These are phyloP conservation scores for Gavia stellata DNA, from an alignment of 2,113 vertebrate species.

Conservation along the genomic window DNA sequence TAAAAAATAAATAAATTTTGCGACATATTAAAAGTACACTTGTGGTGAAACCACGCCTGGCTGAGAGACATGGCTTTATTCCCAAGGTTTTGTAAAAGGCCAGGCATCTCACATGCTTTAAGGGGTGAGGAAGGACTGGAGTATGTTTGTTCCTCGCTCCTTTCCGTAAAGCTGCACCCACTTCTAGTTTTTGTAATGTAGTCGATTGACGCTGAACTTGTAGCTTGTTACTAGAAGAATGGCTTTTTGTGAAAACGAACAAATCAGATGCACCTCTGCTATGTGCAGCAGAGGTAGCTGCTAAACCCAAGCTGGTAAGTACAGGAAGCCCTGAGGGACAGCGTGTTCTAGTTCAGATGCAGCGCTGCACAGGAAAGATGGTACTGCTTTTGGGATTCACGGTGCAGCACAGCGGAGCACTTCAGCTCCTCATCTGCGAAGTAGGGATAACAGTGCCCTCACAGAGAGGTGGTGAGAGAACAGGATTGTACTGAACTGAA, in stretches of 20 bases:
- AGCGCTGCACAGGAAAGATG: no score
- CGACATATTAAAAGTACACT: not conserved
- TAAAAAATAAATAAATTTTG: no score
- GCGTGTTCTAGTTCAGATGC: not conserved
- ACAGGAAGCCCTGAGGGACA: not conserved
- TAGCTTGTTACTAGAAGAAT: no score
- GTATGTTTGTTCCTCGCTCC: not conserved
- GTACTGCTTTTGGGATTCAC: fast-evolving
- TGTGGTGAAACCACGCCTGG: not conserved
- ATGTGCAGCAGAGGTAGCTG: not conserved
- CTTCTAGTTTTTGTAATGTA: not conserved
- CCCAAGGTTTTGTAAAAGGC: not conserved
- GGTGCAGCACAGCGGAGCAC: not conserved
- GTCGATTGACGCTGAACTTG: fast-evolving
- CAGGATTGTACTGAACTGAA: fast-evolving
- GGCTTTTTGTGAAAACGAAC: not conserved
- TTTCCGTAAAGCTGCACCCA: not conserved
- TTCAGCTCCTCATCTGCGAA: not conserved
- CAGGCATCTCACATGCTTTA: not conserved
- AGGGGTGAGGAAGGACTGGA: not conserved
- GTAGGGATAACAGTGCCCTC: not conserved
- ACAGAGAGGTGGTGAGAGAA: not conserved
- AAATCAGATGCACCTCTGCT: not conserved
- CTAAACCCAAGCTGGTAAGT: not conserved
- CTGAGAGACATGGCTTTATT: not conserved